Percentiles rank a stretch among this genome's conserved stretches.
Conservation (phyloP, 2,113 vertebrate species). For the Phainopepla nitens region DNA sequence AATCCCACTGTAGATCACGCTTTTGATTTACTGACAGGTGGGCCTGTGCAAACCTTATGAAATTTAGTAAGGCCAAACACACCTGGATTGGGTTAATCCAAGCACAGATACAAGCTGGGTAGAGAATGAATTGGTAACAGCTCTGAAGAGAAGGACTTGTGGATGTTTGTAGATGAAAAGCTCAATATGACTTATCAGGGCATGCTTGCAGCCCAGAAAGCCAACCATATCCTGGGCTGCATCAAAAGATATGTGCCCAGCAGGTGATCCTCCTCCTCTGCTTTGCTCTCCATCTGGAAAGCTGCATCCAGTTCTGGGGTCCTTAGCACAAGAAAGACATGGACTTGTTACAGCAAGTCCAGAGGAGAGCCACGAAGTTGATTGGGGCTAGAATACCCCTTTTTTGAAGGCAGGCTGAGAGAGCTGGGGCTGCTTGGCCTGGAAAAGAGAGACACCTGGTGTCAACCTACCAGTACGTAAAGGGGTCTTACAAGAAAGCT, state of each 20-base stretch:
- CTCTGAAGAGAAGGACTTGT: neutral
- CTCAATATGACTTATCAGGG: neutral
- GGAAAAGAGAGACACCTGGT: neutral
- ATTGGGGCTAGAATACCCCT: neutral
- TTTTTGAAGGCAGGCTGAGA: neutral
- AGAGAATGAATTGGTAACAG: neutral
- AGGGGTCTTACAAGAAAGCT: neutral
- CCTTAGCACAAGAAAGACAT: neutral
- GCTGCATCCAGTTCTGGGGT: neutral
- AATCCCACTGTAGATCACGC: neutral
- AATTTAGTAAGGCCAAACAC: neutral
- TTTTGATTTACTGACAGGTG: neutral
- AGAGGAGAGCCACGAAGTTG: neutral
- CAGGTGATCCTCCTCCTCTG: neutral
- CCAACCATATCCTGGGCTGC: neutral
- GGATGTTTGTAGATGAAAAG: neutral
- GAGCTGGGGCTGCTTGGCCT: neutral
- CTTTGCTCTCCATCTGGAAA: neutral
- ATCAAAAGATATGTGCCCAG: neutral
- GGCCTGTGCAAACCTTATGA: neutral
- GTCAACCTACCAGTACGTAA: neutral
- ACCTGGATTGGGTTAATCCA: neutral
- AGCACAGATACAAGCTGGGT: neutral
- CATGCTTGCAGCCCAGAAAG: neutral
- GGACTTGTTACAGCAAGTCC: neutral